Conservation (phyloP, 2,113 vertebrate genomes). For the Typhlomys cinereus region DNA sequence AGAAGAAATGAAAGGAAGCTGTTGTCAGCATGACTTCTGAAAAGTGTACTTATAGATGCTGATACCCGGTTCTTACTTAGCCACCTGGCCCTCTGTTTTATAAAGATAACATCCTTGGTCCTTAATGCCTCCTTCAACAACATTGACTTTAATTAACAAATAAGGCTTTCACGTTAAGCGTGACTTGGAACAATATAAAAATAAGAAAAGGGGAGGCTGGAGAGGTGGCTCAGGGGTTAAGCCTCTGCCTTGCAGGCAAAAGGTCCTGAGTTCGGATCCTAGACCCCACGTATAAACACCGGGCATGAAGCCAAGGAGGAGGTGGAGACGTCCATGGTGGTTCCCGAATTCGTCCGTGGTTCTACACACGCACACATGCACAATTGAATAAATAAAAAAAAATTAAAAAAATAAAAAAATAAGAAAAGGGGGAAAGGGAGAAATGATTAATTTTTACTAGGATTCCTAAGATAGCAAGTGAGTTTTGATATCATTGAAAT, state of each 20-base stretch:
- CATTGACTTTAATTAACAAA: not conserved
- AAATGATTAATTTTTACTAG: slow-evolving; percentile 1
- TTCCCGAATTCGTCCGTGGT: too few relatives aligned
- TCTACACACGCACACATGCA: too few relatives aligned
- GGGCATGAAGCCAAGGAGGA: too few relatives aligned
- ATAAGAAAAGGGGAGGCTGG: not conserved
- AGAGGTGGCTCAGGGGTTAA: too few relatives aligned
- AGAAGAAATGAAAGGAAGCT: slow-evolving; percentile 20
- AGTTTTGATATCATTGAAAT: slow-evolving; percentile 4
- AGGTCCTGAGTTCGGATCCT: too few relatives aligned
- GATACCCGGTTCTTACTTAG: slow-evolving; percentile 42
- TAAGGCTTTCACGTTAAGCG: not conserved
- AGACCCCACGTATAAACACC: too few relatives aligned
- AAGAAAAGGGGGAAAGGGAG: not conserved
- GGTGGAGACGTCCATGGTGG: too few relatives aligned
- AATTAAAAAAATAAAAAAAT: not conserved
- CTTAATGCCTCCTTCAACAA: not conserved
- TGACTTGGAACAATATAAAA: not conserved
- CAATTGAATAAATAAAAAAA: too few relatives aligned
- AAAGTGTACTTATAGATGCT: slow-evolving; percentile 47
- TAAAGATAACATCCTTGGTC: slow-evolving; percentile 21
- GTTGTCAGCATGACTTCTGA: slow-evolving; percentile 44
- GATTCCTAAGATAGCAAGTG: slow-evolving; percentile 15
- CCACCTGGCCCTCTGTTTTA: slow-evolving; percentile 47
- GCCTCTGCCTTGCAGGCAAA: too few relatives aligned